phyloP scores from a whole-genome alignment of 2,888 invertebrate species.

The Mythimna pallens region DNA sequence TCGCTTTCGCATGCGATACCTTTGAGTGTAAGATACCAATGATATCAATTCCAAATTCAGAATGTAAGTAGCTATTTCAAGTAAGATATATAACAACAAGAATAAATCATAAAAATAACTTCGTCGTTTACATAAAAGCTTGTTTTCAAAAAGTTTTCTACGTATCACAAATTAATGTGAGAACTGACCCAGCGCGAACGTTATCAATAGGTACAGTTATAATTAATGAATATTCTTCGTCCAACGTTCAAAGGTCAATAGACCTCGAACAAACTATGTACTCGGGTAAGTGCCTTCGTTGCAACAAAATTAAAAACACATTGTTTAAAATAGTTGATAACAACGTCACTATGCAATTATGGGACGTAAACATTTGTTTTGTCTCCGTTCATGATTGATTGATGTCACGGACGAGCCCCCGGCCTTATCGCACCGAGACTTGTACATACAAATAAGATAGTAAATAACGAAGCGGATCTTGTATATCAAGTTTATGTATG shows the following conservation, averaged over 20 bases:
- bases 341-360: conserved; percentile 83
- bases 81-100: neutral
- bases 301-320: conserved; percentile 65
- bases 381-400: conserved; percentile 80
- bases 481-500: conserved; percentile 32
- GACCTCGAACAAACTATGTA: conserved; percentile 67
- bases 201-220: conserved; percentile 40
- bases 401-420: conserved; percentile 90
- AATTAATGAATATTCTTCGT: conserved; percentile 51
- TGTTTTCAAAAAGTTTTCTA: conserved; percentile 15
- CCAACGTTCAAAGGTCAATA: conserved; percentile 72
- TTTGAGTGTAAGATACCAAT: too few species aligned
- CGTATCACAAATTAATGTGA: conserved; percentile 27
- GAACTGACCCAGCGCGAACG: conserved; percentile 20
- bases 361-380: conserved; percentile 83
- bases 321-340: conserved; percentile 53
- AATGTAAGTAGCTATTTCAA: neutral
- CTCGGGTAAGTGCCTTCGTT: conserved; percentile 64
- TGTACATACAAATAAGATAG: conserved; percentile 58
- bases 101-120: neutral
- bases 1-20: too few species aligned
- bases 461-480: conserved; percentile 77
- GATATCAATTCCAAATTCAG: neutral
- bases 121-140: neutral
- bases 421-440: conserved; percentile 75